Percentiles rank a stretch among this genome's conserved stretches.
Evolutionary conservation across 53 echinoderm and acorn worm species (phyloP).

Genomic region (Holothuria scabra): DNA sequence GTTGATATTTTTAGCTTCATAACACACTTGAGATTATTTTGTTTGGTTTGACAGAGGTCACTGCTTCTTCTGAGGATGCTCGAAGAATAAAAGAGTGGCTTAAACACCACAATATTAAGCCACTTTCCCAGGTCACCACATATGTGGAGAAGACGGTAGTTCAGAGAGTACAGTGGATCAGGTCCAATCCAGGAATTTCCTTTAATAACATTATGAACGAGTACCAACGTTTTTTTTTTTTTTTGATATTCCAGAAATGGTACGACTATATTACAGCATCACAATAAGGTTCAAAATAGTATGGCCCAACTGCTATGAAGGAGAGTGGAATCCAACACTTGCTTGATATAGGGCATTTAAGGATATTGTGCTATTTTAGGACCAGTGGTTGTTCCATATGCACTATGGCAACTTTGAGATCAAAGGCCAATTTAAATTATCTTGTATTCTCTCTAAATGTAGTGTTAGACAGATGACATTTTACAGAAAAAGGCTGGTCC

Average conservation of each 20-base stretch:
- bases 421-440: too few relatives aligned
- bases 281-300: too few relatives aligned
- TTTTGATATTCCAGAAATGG: constrained; percentile 26
- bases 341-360: too few relatives aligned
- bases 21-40: background rate
- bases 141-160: constrained; percentile 9
- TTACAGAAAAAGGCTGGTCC: too few relatives aligned
- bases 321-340: too few relatives aligned
- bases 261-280: constrained; percentile 1
- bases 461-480: too few relatives aligned
- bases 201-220: background rate
- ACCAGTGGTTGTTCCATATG: too few relatives aligned
- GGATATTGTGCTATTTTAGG: too few relatives aligned
- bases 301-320: too few relatives aligned
- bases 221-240: background rate
- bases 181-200: background rate
- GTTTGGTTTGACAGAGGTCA: constrained; percentile 5
- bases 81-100: constrained; percentile 23
- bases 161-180: constrained; percentile 15
- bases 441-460: too few relatives aligned
- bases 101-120: constrained; percentile 24
- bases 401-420: too few relatives aligned
- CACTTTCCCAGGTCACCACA: constrained; percentile 1
- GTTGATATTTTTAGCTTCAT: too few relatives aligned
- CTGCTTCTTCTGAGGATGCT: background rate